Evolutionary conservation across 2,113 vertebrate genomes (phyloP), one percentile per base, ranked within the genome.

Genomic region (Microtus richardsoni): DNA sequence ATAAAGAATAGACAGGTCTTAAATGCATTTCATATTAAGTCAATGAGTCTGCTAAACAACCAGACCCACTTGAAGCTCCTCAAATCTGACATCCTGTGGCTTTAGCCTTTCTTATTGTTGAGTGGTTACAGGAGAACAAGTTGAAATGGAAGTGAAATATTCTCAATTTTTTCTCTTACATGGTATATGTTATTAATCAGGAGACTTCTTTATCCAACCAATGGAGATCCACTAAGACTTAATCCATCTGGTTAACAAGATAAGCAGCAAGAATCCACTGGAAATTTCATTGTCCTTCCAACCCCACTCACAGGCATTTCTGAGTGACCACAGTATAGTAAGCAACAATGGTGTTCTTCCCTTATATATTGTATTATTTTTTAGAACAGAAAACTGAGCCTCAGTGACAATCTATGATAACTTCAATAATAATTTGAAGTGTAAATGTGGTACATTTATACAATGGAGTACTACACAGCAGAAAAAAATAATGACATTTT

Each of bases 71-170:
- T 68, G 44, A 54, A 26, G 4, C 12, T 78, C 7, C 39, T 62
- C 39, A 90, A 73, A 62, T 85, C 22, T 62, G 28, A 17, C 8
- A 22, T 60, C 7, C 60, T 22, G 11, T 36, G 21, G 3, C 1
- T 26, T 19, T 73, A 77, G 7, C 10, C 3, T 36, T 77, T 13
- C 28, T 85, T 91, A 8, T 58, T 39, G 21, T 0, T n/a, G 41
- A 93, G 7, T 73, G 14, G 0, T 24, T 16, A n/a, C 3, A 52
- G 17, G 36, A 33, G 7, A 44, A 30, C 3, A 0, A 0, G 60
- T 10, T 12, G 33, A 28, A 36, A 7, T 12, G 7, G 39, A 22
- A 1, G 2, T 30, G 13, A 3, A 17, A 0, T 28, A 47, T 86
- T 78, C 68, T 89, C 24, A 87, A 10, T 22, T 41, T 19, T 60